Evolutionary conservation across 2,113 vertebrate genomes (phyloP).

Genomic region (Sakesphorus luctuosus): DNA sequence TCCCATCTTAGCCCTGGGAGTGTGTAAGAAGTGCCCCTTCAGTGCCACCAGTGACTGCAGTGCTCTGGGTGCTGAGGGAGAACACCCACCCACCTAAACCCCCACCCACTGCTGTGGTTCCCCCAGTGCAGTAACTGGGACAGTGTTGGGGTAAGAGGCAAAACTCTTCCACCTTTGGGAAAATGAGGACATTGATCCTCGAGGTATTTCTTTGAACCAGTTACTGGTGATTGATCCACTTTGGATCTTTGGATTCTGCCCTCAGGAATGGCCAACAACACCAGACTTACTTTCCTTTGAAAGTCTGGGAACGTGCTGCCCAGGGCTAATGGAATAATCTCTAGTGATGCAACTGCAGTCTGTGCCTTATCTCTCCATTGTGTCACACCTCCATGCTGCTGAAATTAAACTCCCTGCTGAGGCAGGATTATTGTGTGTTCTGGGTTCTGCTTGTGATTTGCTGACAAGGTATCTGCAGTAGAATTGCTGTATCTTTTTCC

Average conservation of each 20-base stretch:
- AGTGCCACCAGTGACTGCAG: background rate
- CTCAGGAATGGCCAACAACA: background rate
- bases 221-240: background rate
- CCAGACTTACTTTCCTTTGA: background rate
- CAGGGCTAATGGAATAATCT: conserved; percentile 21
- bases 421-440: background rate
- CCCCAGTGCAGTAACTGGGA: background rate
- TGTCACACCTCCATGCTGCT: background rate
- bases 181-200: background rate
- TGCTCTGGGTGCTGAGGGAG: background rate
- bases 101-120: background rate
- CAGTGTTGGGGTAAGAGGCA: background rate
- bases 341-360: conserved; percentile 4
- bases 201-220: background rate
- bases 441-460: background rate
- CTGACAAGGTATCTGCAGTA: background rate
- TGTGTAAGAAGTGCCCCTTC: background rate
- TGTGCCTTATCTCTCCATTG: background rate
- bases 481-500: background rate
- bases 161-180: background rate
- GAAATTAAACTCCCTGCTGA: conserved; percentile 17
- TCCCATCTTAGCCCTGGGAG: background rate
- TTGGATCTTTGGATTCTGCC: background rate
- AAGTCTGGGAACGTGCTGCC: conserved; percentile 8
- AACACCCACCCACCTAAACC: background rate